Conservation (phyloP, 2,888 invertebrate genomes). For the Trypoxylon attenuatum region DNA sequence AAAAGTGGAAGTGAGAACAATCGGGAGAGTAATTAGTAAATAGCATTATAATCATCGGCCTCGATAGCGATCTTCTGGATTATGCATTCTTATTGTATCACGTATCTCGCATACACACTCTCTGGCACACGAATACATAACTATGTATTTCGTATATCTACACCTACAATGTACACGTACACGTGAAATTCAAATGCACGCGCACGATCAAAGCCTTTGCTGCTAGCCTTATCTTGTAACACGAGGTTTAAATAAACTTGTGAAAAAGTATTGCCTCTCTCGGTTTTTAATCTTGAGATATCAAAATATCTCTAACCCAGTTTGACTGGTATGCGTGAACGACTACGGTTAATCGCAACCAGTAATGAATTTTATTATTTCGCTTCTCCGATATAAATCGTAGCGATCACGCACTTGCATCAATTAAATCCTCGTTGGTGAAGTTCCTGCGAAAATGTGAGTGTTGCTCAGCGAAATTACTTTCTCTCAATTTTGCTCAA, state of each 20-base stretch:
- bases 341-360: background rate
- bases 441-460: no score
- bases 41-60: constrained; percentile 18
- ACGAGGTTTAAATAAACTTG: constrained; percentile 65
- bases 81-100: constrained; percentile 19
- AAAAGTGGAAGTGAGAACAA: background rate
- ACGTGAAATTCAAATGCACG: constrained; percentile 55
- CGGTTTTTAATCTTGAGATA: background rate
- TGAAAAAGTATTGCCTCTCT: constrained; percentile 15
- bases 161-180: constrained; percentile 24
- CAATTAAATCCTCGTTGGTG: no score
- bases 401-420: no score
- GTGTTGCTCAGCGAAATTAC: no score
- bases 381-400: no score
- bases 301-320: background rate
- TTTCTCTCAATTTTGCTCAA: no score
- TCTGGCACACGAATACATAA: constrained; percentile 26
- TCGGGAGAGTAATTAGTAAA: constrained; percentile 20
- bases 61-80: constrained; percentile 25
- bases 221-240: constrained; percentile 69
- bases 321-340: background rate
- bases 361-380: no score
- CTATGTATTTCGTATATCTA: constrained; percentile 10
- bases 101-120: constrained; percentile 23
- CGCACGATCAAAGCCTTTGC: constrained; percentile 66